phyloP scores from a whole-genome alignment of 2,113 vertebrate species.

The Coryphaenoides rupestris region DNA sequence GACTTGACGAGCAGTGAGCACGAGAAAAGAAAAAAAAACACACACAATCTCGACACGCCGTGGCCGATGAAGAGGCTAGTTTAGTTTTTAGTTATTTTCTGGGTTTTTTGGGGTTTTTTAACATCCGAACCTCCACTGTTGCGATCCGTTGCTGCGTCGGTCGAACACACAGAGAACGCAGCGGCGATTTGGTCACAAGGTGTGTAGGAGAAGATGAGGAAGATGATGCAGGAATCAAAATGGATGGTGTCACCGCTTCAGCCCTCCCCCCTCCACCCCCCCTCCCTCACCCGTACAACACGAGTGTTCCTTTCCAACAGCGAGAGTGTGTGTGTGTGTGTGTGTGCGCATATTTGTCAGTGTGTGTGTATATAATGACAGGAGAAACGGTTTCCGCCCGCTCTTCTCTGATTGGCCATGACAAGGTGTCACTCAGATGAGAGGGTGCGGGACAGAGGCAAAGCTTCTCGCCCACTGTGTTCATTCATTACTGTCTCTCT shows the following conservation, averaged over 20 bases:
- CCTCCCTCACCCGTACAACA: too few species aligned
- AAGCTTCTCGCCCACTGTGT: conserved; percentile 58
- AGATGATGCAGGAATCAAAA: conserved; percentile 20
- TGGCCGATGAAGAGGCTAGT: conserved; percentile 18
- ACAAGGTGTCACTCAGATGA: not conserved
- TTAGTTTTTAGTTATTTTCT: conserved; percentile 61
- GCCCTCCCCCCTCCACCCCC: too few species aligned
- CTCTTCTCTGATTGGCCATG: conserved; percentile 37
- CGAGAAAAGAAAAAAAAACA: conserved; percentile 74
- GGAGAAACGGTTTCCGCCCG: conserved; percentile 46
- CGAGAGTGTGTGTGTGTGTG: conserved; percentile 10
- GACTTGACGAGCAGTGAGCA: conserved; percentile 76
- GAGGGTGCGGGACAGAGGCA: conserved; percentile 30
- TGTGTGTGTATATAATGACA: conserved; percentile 52
- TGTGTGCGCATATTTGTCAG: conserved; percentile 22
- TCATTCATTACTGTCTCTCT: conserved; percentile 39
- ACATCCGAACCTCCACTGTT: conserved; percentile 67
- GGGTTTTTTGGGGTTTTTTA: conserved; percentile 52
- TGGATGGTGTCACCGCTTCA: not conserved
- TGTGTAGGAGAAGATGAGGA: conserved; percentile 9
- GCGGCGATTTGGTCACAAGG: too few species aligned
- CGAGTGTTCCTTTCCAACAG: conserved; percentile 34
- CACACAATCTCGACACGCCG: conserved; percentile 55
- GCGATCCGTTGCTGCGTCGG: conserved; percentile 74
- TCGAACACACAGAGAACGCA: conserved; percentile 60